Conservation (phyloP, 1,140 invertebrate species). For the Stegodyphus dumicola region DNA sequence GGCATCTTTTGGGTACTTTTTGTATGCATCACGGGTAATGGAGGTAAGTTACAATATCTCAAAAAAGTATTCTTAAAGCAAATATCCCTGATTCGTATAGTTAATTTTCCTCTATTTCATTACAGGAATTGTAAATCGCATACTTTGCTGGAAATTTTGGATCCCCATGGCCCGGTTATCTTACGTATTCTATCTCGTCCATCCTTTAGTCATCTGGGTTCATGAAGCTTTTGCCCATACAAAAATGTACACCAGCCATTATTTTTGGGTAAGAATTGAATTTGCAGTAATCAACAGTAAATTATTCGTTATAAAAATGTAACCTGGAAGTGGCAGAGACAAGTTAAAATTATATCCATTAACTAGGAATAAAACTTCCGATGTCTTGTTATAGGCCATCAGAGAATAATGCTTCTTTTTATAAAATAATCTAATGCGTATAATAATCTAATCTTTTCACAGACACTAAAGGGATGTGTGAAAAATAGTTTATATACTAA, state of each 20-base stretch:
- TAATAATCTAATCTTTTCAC: too few species aligned
- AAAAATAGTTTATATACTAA: too few species aligned
- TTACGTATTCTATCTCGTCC: slow-evolving; percentile 63
- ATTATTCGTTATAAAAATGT: too few species aligned
- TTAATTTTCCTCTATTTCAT: background rate
- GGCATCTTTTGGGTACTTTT: slow-evolving; percentile 61
- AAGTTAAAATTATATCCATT: too few species aligned
- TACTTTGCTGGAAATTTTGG: slow-evolving; percentile 62
- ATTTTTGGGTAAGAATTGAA: slow-evolving; percentile 42
- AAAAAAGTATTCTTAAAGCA: background rate
- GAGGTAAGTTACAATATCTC: slow-evolving; percentile 31
- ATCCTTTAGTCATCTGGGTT: slow-evolving; percentile 61
- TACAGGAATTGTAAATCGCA: slow-evolving; percentile 64
- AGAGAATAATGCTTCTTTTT: too few species aligned
- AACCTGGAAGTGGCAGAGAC: too few species aligned
- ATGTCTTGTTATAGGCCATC: too few species aligned
- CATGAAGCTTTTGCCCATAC: slow-evolving; percentile 48
- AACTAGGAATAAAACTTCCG: too few species aligned
- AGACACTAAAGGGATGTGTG: too few species aligned
- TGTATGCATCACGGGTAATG: slow-evolving; percentile 57
- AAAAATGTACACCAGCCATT: slow-evolving; percentile 48
- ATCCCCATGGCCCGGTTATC: slow-evolving; percentile 62
- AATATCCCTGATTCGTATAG: background rate
- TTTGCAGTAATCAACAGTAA: too few species aligned
- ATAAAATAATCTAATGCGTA: too few species aligned